These are phyloP conservation scores for Leuctra nigra DNA, from an alignment of 2,888 invertebrate species.

Conservation along the genomic window DNA sequence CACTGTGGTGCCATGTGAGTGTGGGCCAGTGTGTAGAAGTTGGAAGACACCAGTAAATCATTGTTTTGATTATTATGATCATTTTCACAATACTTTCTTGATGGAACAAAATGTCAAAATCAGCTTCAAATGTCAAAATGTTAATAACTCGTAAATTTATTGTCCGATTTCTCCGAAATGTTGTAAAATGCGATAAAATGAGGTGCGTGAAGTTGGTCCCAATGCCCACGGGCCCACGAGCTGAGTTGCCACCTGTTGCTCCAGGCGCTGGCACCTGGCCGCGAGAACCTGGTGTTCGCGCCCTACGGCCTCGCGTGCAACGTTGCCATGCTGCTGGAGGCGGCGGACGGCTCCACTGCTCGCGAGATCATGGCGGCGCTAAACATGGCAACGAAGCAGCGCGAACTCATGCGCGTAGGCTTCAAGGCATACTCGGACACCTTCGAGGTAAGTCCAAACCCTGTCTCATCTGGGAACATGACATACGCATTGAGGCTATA, in stretches of 20 bases:
- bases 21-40: too few species aligned
- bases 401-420: slow-evolving; percentile 31
- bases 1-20: too few species aligned
- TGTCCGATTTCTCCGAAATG: too few species aligned
- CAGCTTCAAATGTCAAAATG: background rate
- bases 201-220: too few species aligned
- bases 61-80: background rate
- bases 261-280: slow-evolving; percentile 26
- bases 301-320: slow-evolving; percentile 35
- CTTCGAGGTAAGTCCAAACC: slow-evolving; percentile 28
- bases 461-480: too few species aligned
- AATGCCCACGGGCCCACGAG: too few species aligned
- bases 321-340: slow-evolving; percentile 34
- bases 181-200: too few species aligned
- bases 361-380: slow-evolving; percentile 32
- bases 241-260: too few species aligned
- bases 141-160: too few species aligned
- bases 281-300: slow-evolving; percentile 35
- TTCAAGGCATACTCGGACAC: slow-evolving; percentile 33
- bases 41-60: background rate
- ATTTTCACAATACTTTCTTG: too few species aligned
- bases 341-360: slow-evolving; percentile 31
- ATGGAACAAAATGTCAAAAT: background rate
- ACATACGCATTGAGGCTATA: too few species aligned
- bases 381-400: slow-evolving; percentile 24